Percentiles rank a stretch among this genome's conserved stretches.
Conservation (phyloP, 1,140 invertebrate species). For the Armadillidium nasatum region DNA sequence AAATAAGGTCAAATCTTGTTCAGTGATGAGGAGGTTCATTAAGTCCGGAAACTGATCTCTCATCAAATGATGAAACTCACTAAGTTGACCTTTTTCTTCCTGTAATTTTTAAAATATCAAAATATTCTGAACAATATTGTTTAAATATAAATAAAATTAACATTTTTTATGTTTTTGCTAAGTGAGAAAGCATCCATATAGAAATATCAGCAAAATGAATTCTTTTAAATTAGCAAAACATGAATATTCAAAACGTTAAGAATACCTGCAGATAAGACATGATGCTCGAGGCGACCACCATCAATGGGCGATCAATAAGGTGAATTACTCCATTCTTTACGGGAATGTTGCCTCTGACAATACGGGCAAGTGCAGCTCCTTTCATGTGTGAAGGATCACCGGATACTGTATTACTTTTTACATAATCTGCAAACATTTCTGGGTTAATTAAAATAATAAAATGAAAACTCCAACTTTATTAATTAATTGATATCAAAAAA, state of each 20-base stretch:
- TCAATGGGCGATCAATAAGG: slow-evolving; percentile 80
- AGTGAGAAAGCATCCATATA: no score
- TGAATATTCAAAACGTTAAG: neutral
- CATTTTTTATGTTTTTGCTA: no score
- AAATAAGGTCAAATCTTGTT: slow-evolving; percentile 74
- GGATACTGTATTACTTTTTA: slow-evolving; percentile 78
- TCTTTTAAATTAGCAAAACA: slow-evolving; percentile 11
- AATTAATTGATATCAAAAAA: no score
- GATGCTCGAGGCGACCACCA: slow-evolving; percentile 80
- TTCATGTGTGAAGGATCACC: slow-evolving; percentile 67
- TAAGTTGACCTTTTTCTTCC: slow-evolving; percentile 45
- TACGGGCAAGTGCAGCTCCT: slow-evolving; percentile 78
- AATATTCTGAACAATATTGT: no score
- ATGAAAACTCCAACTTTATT: no score
- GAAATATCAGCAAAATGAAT: no score
- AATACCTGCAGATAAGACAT: slow-evolving; percentile 78
- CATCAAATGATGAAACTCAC: slow-evolving; percentile 48
- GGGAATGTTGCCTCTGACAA: slow-evolving; percentile 85
- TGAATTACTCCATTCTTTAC: slow-evolving; percentile 88
- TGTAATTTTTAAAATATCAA: neutral
- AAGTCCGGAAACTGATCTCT: slow-evolving; percentile 56
- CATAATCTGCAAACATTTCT: slow-evolving; percentile 61
- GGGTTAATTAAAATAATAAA: no score
- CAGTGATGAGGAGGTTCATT: slow-evolving; percentile 62
- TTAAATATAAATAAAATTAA: no score